A percentile compares a stretch with the other conserved stretches of the same genome.
Conservation (phyloP, 2,113 vertebrate genomes). For the Oenanthe melanoleuca region DNA sequence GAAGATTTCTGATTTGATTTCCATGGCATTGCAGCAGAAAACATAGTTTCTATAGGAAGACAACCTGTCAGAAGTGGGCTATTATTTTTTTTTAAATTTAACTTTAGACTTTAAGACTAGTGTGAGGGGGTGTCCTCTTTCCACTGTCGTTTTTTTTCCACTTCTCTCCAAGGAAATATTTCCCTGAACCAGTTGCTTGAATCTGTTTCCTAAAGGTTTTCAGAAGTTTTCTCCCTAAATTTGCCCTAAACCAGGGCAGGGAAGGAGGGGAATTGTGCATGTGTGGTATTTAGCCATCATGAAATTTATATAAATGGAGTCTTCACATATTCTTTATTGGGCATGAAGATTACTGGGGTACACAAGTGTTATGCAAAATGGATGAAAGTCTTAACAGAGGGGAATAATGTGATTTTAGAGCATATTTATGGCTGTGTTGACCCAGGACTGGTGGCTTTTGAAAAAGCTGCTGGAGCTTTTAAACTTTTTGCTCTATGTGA, state of each 20-base stretch:
- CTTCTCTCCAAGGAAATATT: no score
- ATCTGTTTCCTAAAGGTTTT: no score
- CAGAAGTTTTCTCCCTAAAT: no score
- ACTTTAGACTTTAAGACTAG: background rate
- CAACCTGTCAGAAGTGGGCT: background rate
- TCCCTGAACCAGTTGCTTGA: no score
- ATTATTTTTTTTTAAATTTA: background rate
- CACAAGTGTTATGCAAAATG: background rate
- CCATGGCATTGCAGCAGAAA: background rate
- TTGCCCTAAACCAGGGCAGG: no score
- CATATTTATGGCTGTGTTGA: background rate
- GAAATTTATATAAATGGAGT: background rate
- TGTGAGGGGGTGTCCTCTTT: background rate
- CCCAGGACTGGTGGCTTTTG: background rate
- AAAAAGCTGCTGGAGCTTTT: background rate
- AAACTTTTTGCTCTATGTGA: slow-evolving; percentile 75
- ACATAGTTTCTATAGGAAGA: background rate
- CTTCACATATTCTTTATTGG: background rate
- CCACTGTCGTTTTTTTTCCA: no score
- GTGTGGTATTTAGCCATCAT: background rate
- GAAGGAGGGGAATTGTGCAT: accelerated
- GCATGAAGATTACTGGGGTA: background rate
- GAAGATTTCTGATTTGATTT: background rate
- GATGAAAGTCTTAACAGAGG: background rate
- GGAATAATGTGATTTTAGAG: background rate